Percentiles rank a stretch among this genome's conserved stretches.
These are phyloP conservation scores for Xestia ashworthii DNA, from an alignment of 2,888 invertebrate genomes.

Conservation along the genomic window DNA sequence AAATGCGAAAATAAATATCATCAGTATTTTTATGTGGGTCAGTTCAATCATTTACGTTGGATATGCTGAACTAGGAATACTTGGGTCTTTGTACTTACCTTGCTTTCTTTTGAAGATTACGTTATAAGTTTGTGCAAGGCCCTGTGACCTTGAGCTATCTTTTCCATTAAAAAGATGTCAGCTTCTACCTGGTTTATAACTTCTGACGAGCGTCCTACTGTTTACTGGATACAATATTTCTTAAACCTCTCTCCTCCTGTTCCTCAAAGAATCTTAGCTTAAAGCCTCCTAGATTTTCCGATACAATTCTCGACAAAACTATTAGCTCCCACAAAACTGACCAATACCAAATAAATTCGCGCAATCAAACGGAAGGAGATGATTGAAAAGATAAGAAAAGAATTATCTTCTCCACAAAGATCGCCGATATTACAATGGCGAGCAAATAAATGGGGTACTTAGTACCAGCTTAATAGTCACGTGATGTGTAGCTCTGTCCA, in stretches of 20 bases:
- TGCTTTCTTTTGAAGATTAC: background rate
- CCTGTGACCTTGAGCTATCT: background rate
- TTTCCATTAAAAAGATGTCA: background rate
- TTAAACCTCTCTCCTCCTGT: background rate
- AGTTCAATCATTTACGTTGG: constrained; percentile 22
- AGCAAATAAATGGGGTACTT: constrained; percentile 67
- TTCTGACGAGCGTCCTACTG: background rate
- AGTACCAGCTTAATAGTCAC: constrained; percentile 64
- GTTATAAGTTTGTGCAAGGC: background rate
- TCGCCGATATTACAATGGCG: constrained; percentile 63
- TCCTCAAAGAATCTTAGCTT: background rate
- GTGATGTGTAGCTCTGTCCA: constrained; percentile 56
- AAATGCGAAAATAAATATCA: constrained; percentile 43
- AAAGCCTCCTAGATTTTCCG: constrained; percentile 7
- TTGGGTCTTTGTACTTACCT: background rate
- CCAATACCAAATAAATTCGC: constrained; percentile 70
- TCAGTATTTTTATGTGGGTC: constrained; percentile 48
- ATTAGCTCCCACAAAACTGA: constrained; percentile 46
- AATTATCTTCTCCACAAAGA: constrained; percentile 68
- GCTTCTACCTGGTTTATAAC: background rate
- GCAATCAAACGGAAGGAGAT: constrained; percentile 75
- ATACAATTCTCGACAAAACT: constrained; percentile 31
- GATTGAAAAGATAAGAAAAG: constrained; percentile 83
- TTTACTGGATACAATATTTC: no score
- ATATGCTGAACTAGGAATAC: constrained; percentile 15